Base-by-base conservation (phyloP, 2,888 invertebrate genomes). In the Microctonus aethiopoides region DNA sequence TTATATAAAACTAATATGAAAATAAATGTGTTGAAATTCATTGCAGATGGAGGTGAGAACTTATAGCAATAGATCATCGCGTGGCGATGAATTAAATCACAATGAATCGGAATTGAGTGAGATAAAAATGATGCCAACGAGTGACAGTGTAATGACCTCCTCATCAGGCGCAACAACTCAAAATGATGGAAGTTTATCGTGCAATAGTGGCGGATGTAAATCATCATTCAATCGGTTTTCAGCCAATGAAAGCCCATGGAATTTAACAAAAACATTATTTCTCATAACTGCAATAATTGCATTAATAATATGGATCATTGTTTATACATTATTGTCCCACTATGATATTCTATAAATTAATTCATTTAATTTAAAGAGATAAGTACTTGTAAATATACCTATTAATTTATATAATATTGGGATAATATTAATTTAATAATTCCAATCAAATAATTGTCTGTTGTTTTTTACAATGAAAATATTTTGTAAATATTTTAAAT, bases 171-270 rank as follows among this genome's bases (percentile, higher is more conserved):
- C 68, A 9, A 56, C 77, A 64, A 56, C 13, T 26, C 73, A 74
- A 63, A 32, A n/a, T 63, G 67, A 71, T 16, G 62, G 36, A 10
- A 68, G n/a, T 46, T 46, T 80, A 10, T 77, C 82, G 0, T 83
- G 84, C 57, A 74, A 74, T 3, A 82, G 79, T 70, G 81, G 80
- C 9, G 81, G 79, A 9, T 84, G 85, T 74, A 84, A 81, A 64
- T 70, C 67, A 46, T 76, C 78, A 61, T 63, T 75, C 24, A 76
- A 61, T 39, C 39, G 61, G 7, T 61, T 77, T 3, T 68, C 78
- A 0, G 74, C 87, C 13, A 56, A 24, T 26, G 88, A 88, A 71
- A 88, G 87, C 71, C 89, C 89, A 0, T 89, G 89, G 89, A 88
- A 89, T 72, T 79, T 78, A 22, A 85, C 87, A 36, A 89, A 90